phyloP scores from a whole-genome alignment of 2,797 vertebrate species.

The Eupleurogrammus muticus region DNA sequence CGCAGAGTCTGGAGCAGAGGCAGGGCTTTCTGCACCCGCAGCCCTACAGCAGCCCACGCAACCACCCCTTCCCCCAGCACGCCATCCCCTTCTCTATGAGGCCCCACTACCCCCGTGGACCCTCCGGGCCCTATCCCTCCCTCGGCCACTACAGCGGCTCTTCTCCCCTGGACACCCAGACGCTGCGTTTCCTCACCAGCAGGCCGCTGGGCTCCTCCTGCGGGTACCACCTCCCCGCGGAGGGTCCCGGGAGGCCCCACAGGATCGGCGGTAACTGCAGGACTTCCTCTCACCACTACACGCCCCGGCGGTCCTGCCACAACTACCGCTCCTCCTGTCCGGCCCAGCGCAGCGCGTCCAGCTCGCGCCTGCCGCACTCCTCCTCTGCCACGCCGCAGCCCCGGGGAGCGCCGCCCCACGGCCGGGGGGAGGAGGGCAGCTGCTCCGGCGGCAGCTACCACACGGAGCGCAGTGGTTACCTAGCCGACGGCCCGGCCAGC shows the following conservation, averaged over 20 bases:
- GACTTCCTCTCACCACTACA: constrained; percentile 73
- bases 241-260: constrained; percentile 78
- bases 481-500: constrained; percentile 94
- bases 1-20: constrained; percentile 85
- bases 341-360: constrained; percentile 72
- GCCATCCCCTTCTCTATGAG: constrained; percentile 84
- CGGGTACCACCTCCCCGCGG: constrained; percentile 75
- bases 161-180: constrained; percentile 83
- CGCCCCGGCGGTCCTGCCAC: constrained; percentile 80
- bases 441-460: constrained; percentile 93
- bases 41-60: constrained; percentile 84
- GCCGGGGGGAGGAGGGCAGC: constrained; percentile 89
- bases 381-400: constrained; percentile 42
- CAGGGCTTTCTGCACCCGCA: constrained; percentile 90
- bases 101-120: constrained; percentile 83
- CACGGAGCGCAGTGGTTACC: constrained; percentile 94
- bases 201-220: constrained; percentile 80
- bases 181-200: constrained; percentile 85
- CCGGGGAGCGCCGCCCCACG: constrained; percentile 62
- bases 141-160: constrained; percentile 86
- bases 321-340: constrained; percentile 80
- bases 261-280: constrained; percentile 75
- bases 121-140: constrained; percentile 79
- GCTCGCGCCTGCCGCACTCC: constrained; percentile 77
- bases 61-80: constrained; percentile 85